phyloP scores from a whole-genome alignment of 2,888 invertebrate genomes.

The Phengaris arion region DNA sequence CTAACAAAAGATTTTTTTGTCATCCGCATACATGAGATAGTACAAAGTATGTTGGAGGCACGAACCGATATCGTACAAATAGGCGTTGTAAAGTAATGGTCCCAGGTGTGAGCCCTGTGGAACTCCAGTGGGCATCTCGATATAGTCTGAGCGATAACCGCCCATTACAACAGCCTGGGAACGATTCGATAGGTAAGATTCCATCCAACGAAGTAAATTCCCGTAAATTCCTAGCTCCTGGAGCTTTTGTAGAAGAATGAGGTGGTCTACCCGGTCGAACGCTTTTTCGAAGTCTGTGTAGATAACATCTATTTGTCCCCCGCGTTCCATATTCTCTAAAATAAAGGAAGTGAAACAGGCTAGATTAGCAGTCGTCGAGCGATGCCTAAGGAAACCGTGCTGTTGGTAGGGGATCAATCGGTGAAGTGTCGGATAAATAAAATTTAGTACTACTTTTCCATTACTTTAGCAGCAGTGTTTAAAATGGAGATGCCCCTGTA shows the following conservation, averaged over 20 bases:
- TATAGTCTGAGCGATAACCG: no score
- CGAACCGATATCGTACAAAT: no score
- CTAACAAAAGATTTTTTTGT: slow-evolving; percentile 33
- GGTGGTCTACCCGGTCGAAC: slow-evolving; percentile 22
- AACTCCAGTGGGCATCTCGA: no score
- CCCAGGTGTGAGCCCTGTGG: no score
- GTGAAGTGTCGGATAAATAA: neutral
- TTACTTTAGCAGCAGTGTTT: slow-evolving; percentile 12
- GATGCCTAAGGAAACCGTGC: neutral
- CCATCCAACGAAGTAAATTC: slow-evolving; percentile 34
- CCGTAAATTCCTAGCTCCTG: slow-evolving; percentile 33
- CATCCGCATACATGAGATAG: slow-evolving; percentile 33
- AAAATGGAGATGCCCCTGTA: neutral
- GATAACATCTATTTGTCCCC: no score
- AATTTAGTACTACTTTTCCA: neutral
- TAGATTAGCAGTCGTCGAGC: no score
- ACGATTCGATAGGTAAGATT: slow-evolving; percentile 34
- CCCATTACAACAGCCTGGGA: slow-evolving; percentile 25
- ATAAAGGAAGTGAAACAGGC: no score
- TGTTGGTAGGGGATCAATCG: slow-evolving; percentile 6
- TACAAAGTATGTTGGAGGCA: slow-evolving; percentile 16
- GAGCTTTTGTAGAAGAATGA: slow-evolving; percentile 34
- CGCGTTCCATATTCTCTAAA: no score
- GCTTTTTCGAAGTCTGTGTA: slow-evolving; percentile 41
- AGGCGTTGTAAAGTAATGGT: no score